A percentile compares a stretch with the other conserved stretches of the same genome.
Conservation (phyloP, 2,797 vertebrate genomes). For the Chiroxiphia lanceolata region DNA sequence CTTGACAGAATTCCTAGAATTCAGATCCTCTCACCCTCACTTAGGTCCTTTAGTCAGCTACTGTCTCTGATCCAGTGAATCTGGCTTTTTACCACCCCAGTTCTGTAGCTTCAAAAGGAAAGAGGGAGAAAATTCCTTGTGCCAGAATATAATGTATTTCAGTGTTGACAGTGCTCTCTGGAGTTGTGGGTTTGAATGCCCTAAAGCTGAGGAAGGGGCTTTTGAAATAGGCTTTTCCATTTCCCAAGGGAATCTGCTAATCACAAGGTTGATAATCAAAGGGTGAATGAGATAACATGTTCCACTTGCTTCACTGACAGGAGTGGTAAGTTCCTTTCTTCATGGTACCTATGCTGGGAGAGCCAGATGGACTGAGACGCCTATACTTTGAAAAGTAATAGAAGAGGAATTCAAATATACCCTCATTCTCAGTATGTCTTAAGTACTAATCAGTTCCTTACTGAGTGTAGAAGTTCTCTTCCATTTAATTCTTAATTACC, state of each 20-base stretch:
- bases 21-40: background rate
- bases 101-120: background rate
- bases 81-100: background rate
- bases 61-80: background rate
- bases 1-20: background rate
- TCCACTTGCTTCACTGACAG: background rate
- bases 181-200: background rate
- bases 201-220: background rate
- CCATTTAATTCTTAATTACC: background rate
- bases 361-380: background rate
- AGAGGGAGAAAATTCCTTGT: background rate
- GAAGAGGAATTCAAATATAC: background rate
- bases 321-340: background rate
- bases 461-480: background rate
- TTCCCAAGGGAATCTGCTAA: background rate
- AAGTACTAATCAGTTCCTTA: background rate
- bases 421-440: background rate
- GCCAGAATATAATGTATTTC: background rate
- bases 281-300: background rate
- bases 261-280: background rate
- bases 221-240: background rate
- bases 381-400: background rate
- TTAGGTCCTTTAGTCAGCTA: background rate
- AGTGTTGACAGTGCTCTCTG: background rate
- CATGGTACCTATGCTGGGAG: background rate